A percentile compares a stretch with the other conserved stretches of the same genome.
Evolutionary conservation across 2,888 invertebrate species (phyloP).

Genomic region (Drosophila colorata): DNA sequence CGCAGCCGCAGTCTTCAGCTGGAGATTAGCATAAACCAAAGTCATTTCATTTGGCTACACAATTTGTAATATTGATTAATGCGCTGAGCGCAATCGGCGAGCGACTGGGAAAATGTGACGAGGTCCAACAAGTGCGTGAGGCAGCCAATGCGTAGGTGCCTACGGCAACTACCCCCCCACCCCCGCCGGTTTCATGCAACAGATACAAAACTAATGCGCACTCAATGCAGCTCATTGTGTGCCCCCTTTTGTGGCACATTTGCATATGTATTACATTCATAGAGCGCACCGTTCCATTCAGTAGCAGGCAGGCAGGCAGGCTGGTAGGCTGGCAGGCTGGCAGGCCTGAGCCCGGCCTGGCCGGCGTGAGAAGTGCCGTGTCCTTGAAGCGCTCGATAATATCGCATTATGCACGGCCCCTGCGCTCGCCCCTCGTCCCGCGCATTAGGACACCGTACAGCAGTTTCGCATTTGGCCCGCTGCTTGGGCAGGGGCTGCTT

Average conservation of each 20-base stretch:
- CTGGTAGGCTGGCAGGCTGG: not conserved
- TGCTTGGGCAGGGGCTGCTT: slow-evolving; percentile 41
- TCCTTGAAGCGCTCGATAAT: slow-evolving; percentile 67
- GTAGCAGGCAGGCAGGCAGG: slow-evolving; percentile 4
- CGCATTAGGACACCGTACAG: no score
- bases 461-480: slow-evolving; percentile 5
- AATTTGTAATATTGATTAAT: slow-evolving; percentile 75
- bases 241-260: slow-evolving; percentile 40
- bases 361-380: slow-evolving; percentile 69
- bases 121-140: slow-evolving; percentile 69
- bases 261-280: slow-evolving; percentile 49
- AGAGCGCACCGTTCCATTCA: slow-evolving; percentile 13
- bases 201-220: slow-evolving; percentile 51
- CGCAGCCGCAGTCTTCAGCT: slow-evolving; percentile 1
- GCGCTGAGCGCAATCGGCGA: slow-evolving; percentile 27
- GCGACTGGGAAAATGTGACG: slow-evolving; percentile 29
- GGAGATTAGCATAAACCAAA: slow-evolving; percentile 69
- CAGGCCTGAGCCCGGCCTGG: slow-evolving; percentile 1
- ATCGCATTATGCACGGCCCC: slow-evolving; percentile 57
- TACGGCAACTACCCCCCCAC: not conserved
- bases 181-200: slow-evolving; percentile 39
- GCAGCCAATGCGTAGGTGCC: slow-evolving; percentile 44
- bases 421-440: slow-evolving; percentile 3
- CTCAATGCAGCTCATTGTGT: slow-evolving; percentile 46
- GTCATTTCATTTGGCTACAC: slow-evolving; percentile 69